phyloP scores from a whole-genome alignment of 1,140 invertebrate species.

The Stegodyphus mimosarum region DNA sequence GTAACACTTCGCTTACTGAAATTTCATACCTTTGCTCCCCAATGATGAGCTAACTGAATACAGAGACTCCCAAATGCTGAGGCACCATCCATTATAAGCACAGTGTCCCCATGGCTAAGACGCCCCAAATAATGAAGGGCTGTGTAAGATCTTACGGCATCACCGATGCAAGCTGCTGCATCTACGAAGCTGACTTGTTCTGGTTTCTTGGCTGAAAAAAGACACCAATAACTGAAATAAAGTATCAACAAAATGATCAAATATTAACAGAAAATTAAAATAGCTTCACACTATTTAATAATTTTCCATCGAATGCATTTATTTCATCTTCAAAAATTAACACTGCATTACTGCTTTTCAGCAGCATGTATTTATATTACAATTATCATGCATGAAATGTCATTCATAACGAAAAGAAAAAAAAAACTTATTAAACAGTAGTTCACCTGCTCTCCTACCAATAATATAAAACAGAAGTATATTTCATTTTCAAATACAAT shows the following conservation, averaged over 20 bases:
- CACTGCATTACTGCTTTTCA: too few species aligned
- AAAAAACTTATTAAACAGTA: too few species aligned
- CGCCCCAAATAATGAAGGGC: conserved; percentile 70
- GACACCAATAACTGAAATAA: too few species aligned
- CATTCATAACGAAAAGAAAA: too few species aligned
- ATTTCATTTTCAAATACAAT: too few species aligned
- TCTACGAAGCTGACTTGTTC: conserved; percentile 68
- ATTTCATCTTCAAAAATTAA: too few species aligned
- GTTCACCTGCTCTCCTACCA: too few species aligned
- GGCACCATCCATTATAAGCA: conserved; percentile 71
- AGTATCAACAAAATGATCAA: not conserved
- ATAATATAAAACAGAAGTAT: too few species aligned
- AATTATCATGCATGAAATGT: too few species aligned
- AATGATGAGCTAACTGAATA: conserved; percentile 70
- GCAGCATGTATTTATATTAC: too few species aligned
- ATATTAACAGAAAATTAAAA: not conserved
- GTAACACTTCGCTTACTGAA: not conserved
- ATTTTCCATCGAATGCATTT: not conserved
- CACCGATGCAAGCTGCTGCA: conserved; percentile 70
- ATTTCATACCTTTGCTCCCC: conserved; percentile 69
- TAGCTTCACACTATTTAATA: not conserved
- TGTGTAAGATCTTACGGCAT: conserved; percentile 70
- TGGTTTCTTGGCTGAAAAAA: conserved; percentile 69
- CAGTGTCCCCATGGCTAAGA: conserved; percentile 70
- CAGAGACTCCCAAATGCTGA: conserved; percentile 68